Conservation (phyloP, 1,140 invertebrate species). For the Drosophila ercepeae region DNA sequence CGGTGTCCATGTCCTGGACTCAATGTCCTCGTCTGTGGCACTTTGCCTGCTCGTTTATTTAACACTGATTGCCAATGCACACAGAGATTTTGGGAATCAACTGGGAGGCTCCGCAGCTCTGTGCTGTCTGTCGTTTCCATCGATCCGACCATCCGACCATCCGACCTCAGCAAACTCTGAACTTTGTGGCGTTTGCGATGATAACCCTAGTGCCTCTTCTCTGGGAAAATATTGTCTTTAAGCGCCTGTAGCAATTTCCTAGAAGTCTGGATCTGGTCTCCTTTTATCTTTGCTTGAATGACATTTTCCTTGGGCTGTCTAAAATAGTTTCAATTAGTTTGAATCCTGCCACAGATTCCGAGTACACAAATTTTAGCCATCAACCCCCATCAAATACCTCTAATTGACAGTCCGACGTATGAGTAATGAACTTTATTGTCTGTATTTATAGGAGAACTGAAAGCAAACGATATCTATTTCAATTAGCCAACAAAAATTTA, state of each 20-base stretch:
- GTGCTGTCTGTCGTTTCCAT: background rate
- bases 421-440: conserved; percentile 28
- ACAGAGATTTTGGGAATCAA: conserved; percentile 59
- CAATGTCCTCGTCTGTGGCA: conserved; percentile 6
- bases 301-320: conserved; percentile 16
- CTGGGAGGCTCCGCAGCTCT: conserved; percentile 15
- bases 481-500: too few relatives aligned
- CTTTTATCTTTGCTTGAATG: conserved; percentile 24
- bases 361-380: conserved; percentile 14
- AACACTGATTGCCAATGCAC: conserved; percentile 79
- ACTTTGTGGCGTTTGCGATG: conserved; percentile 51
- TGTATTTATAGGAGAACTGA: conserved; percentile 1
- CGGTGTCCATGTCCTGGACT: conserved; percentile 30
- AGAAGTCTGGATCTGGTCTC: conserved; percentile 11
- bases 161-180: conserved; percentile 54
- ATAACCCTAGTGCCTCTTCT: conserved; percentile 12
- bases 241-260: conserved; percentile 46
- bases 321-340: conserved; percentile 44
- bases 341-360: conserved; percentile 24
- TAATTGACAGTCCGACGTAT: conserved; percentile 38
- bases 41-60: conserved; percentile 70
- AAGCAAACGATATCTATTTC: conserved; percentile 8
- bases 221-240: conserved; percentile 49
- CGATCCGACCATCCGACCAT: too few relatives aligned
- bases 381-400: conserved; percentile 25